Conservation (phyloP, 2,113 vertebrate genomes). For the Sakesphorus luctuosus region DNA sequence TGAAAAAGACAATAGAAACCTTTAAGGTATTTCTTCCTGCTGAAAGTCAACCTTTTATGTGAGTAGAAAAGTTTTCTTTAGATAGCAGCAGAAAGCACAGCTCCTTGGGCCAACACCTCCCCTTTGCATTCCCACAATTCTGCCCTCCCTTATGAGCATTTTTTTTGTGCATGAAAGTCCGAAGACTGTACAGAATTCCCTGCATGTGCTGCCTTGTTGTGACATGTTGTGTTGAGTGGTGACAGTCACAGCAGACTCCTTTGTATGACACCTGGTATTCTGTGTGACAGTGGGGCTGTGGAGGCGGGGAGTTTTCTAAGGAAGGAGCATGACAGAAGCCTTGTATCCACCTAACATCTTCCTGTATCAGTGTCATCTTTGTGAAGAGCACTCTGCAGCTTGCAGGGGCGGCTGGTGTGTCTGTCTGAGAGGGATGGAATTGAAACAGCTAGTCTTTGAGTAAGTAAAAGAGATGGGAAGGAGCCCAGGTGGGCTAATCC, state of each 20-base stretch:
- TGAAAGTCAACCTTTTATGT: background rate
- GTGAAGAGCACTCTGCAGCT: background rate
- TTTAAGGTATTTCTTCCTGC: background rate
- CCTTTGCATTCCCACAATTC: background rate
- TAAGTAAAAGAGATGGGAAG: background rate
- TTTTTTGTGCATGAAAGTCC: background rate
- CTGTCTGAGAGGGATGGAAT: background rate
- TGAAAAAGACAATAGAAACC: background rate
- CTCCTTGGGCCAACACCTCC: background rate
- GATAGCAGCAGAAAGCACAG: background rate
- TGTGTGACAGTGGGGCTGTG: background rate
- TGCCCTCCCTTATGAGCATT: background rate
- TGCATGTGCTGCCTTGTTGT: background rate
- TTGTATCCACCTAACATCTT: background rate
- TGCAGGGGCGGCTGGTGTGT: background rate
- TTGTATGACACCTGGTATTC: background rate
- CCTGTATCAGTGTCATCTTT: background rate
- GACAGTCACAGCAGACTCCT: constrained; percentile 7
- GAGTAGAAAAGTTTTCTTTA: background rate
- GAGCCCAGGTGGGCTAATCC: background rate
- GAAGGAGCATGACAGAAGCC: background rate
- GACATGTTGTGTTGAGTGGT: background rate
- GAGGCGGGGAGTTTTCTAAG: background rate
- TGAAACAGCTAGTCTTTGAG: background rate
- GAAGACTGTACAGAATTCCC: background rate